Conservation (phyloP, 2,113 vertebrate species). For the Salvelinus sp. region DNA sequence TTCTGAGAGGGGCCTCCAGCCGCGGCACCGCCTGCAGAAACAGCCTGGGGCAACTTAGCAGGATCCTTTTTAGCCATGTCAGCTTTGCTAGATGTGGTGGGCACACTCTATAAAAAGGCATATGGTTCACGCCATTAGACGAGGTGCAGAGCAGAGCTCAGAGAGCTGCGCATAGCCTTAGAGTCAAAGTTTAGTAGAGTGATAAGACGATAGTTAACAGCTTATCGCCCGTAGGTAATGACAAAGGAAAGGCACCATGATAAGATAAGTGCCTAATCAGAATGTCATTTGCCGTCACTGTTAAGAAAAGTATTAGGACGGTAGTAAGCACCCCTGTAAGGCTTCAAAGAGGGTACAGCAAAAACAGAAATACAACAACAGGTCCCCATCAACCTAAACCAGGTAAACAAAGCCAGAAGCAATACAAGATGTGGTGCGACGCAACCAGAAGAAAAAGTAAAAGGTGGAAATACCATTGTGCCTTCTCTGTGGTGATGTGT, state of each 20-base stretch:
- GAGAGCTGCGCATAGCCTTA: too few relatives aligned
- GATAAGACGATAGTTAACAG: background rate
- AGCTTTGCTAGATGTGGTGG: slow-evolving; percentile 42
- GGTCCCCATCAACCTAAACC: background rate
- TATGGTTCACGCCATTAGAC: slow-evolving; percentile 27
- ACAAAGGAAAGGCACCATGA: too few relatives aligned
- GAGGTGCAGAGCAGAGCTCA: background rate
- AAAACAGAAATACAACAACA: slow-evolving; percentile 13
- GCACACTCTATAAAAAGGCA: slow-evolving; percentile 62
- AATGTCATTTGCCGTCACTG: background rate
- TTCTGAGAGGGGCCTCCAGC: slow-evolving; percentile 39
- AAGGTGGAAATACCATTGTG: background rate
- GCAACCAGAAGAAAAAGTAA: background rate
- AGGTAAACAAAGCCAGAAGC: background rate
- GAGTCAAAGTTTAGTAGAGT: background rate
- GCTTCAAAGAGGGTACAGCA: background rate
- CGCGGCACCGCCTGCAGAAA: slow-evolving; percentile 14
- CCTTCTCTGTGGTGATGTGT: background rate
- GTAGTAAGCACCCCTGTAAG: background rate
- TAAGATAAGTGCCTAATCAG: too few relatives aligned
- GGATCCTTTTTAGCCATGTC: slow-evolving; percentile 49
- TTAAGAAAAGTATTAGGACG: background rate
- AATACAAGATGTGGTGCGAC: slow-evolving; percentile 1
- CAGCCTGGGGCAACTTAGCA: slow-evolving; percentile 37
- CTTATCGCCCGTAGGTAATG: background rate